Base-by-base conservation (phyloP, 2,113 vertebrate genomes). In the Grus americana region DNA sequence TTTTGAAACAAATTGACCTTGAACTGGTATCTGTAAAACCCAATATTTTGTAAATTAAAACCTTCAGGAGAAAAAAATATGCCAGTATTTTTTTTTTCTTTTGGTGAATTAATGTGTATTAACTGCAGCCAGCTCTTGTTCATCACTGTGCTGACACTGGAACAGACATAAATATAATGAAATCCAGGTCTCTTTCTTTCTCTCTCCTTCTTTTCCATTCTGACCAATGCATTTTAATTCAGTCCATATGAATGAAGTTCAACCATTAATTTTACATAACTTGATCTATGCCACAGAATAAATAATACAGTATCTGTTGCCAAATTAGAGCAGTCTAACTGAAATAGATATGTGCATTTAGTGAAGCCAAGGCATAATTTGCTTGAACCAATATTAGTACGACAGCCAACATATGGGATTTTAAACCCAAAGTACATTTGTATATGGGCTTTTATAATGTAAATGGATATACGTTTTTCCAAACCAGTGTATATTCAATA, bases 261-360 rank as follows among this genome's bases (percentile, higher is more conserved):
- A 98, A 75, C 83, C 96, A 97, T 97, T 98, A 97, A 97, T 98
- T 98, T 98, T 97, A 95, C 81, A 97, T 97, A 98, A 98, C 97
- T 73, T 96, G 95, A 98, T 97, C 97, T 98, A 63, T 88, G 65
- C 79, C 96, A 82, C 86, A 91, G 95, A 97, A 96, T 96, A 97
- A 97, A 97, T 85, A 94, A 88, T 96, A 92, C 71, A 91, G 75
- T 82, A 47, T 95, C 65, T 75, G 55, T 95, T 98, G 96, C 97
- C 90, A 97, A 98, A 97, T 97, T 97, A 97, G 59, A 98, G 95
- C 86, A 95, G 93, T 97, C 61, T 94, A 97, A 97, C 92, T 97
- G 94, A 96, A 98, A 98, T 82, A 87, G 97, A 98, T 98, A 97
- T 78, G 95, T 96, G 90, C 95, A 96, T 97, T 98, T 95, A 97